Conservation (phyloP, 2,797 vertebrate genomes). For the Rousettus madagascariensis region DNA sequence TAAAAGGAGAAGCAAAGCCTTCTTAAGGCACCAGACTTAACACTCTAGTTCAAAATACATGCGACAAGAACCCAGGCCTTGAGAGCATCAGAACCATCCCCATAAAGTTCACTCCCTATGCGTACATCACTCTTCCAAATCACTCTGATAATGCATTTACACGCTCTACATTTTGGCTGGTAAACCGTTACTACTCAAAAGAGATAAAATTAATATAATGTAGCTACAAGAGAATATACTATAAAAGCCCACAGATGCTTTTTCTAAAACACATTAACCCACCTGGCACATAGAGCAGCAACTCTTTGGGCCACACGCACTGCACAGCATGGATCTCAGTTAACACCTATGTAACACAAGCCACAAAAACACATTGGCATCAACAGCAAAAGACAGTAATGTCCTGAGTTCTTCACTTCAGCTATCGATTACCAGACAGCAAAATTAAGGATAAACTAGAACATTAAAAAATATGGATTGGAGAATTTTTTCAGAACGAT, state of each 20-base stretch:
- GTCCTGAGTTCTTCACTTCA: background rate
- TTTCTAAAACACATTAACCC: conserved; percentile 71
- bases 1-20: conserved; percentile 60
- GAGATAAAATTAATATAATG: conserved; percentile 77
- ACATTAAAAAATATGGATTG: conserved; percentile 19
- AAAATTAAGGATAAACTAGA: conserved; percentile 38
- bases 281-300: conserved; percentile 14
- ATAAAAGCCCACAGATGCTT: conserved; percentile 77
- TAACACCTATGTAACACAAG: background rate
- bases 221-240: conserved; percentile 71
- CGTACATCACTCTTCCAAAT: conserved; percentile 56
- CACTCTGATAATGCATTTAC: conserved; percentile 53
- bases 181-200: conserved; percentile 78
- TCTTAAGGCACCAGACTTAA: conserved; percentile 67
- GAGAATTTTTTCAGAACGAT: conserved; percentile 32
- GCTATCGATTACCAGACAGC: background rate
- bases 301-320: conserved; percentile 26
- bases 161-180: conserved; percentile 70
- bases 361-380: background rate
- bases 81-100: conserved; percentile 63
- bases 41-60: conserved; percentile 71
- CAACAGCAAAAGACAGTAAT: background rate
- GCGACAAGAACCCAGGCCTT: conserved; percentile 54
- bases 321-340: background rate
- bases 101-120: conserved; percentile 46